Conservation (phyloP, 2,797 vertebrate genomes). For the Tokudaia muenninki region DNA sequence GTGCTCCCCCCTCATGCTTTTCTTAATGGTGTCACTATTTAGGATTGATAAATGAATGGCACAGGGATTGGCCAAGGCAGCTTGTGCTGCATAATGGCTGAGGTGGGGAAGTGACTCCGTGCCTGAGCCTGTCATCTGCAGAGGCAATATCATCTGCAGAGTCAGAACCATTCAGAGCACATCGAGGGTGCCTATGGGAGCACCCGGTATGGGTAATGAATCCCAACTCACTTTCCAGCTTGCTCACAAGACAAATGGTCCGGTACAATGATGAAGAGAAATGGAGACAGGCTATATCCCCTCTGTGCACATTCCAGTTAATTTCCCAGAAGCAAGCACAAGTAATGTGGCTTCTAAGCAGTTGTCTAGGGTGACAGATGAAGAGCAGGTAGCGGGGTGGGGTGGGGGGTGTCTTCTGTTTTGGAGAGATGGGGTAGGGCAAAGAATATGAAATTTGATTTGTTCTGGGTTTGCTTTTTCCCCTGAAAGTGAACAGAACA, state of each 20-base stretch:
- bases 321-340: conserved; percentile 75
- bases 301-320: conserved; percentile 64
- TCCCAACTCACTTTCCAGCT: conserved; percentile 71
- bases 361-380: conserved; percentile 73
- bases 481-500: not conserved
- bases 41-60: not conserved
- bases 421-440: not conserved
- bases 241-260: conserved; percentile 49
- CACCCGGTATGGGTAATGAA: conserved; percentile 53
- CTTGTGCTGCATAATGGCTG: not conserved
- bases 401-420: not conserved
- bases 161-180: conserved; percentile 55
- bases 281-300: conserved; percentile 64
- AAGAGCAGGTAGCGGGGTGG: not conserved
- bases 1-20: not conserved
- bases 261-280: conserved; percentile 75
- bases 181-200: conserved; percentile 44
- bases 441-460: not conserved
- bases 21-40: conserved; percentile 33
- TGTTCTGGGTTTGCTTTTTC: not conserved
- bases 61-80: not conserved
- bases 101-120: not conserved
- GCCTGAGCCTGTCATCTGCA: not conserved
- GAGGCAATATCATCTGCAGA: conserved; percentile 55
- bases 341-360: conserved; percentile 42